A percentile compares a stretch with the other conserved stretches of the same genome.
phyloP scores from a whole-genome alignment of 37 sponge, comb jelly and placozoan species.

The Haliclona indistincta region DNA sequence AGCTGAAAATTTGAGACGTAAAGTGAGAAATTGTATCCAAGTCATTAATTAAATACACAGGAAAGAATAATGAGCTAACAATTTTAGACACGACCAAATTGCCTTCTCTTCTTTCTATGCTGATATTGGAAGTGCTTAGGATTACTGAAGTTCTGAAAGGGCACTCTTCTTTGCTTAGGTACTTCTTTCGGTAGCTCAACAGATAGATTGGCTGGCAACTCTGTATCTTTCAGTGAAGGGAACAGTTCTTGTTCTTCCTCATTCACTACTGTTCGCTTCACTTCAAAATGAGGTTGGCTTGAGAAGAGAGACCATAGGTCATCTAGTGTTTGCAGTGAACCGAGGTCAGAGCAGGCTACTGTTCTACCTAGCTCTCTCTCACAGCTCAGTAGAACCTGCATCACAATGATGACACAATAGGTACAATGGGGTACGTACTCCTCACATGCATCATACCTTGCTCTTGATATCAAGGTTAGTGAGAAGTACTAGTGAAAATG shows the following conservation, averaged over 20 bases:
- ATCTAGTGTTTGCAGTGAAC: slow-evolving; percentile 23
- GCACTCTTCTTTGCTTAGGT: slow-evolving; percentile 2
- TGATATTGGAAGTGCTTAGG: slow-evolving; percentile 55
- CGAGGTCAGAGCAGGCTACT: slow-evolving; percentile 30
- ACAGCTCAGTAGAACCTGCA: slow-evolving; percentile 46
- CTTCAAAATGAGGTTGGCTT: too few relatives aligned
- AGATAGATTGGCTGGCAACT: slow-evolving; percentile 60
- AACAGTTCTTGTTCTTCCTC: too few relatives aligned
- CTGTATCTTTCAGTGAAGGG: slow-evolving; percentile 1
- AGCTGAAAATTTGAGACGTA: too few relatives aligned
- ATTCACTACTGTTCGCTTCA: too few relatives aligned
- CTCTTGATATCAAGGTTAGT: background rate
- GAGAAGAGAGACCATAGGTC: slow-evolving; percentile 28
- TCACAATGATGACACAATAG: background rate
- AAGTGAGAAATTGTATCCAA: background rate
- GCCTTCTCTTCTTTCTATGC: slow-evolving; percentile 30
- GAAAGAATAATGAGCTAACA: background rate
- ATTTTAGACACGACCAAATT: slow-evolving; percentile 6
- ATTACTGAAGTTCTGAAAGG: slow-evolving; percentile 59
- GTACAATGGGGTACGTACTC: background rate
- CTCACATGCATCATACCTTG: background rate
- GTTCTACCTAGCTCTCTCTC: slow-evolving; percentile 25
- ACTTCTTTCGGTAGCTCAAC: slow-evolving; percentile 6
- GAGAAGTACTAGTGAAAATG: too few relatives aligned
- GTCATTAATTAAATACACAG: background rate